Percentiles rank a stretch among this genome's conserved stretches.
These are phyloP conservation scores for Morpho helenor DNA, from an alignment of 2,888 invertebrate species.

Conservation along the genomic window DNA sequence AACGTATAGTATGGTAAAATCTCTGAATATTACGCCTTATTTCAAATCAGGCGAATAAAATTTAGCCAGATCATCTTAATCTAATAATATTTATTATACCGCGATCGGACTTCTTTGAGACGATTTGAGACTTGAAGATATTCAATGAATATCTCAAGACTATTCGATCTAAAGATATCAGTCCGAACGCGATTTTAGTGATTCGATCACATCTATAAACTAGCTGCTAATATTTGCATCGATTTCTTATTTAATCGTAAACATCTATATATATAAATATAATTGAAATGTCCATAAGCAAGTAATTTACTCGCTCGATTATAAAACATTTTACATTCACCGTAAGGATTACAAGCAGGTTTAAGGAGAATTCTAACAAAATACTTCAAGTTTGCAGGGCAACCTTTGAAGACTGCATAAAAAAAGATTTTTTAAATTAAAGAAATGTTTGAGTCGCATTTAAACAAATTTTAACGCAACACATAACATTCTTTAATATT, in stretches of 20 bases:
- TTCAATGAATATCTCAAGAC: no score
- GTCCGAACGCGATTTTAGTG: slow-evolving; percentile 11
- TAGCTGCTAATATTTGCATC: slow-evolving; percentile 27
- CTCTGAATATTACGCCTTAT: slow-evolving; percentile 12
- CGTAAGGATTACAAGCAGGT: no score
- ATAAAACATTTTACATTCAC: background rate
- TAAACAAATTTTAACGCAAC: no score
- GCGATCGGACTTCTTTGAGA: background rate
- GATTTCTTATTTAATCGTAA: slow-evolving; percentile 9
- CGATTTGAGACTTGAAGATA: background rate
- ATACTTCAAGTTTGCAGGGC: no score
- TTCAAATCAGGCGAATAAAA: slow-evolving; percentile 17
- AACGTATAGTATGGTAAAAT: slow-evolving; percentile 18
- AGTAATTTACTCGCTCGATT: background rate
- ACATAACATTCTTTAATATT: no score
- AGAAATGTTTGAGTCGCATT: no score
- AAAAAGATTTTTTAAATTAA: no score
- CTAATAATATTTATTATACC: slow-evolving; percentile 15
- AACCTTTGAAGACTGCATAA: no score
- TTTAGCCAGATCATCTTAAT: slow-evolving; percentile 18
- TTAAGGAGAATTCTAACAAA: no score
- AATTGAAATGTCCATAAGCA: slow-evolving; percentile 3
- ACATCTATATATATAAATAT: background rate
- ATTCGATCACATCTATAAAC: slow-evolving; percentile 24
- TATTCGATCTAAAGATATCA: background rate